Percentiles rank a stretch among this genome's conserved stretches.
Conservation (phyloP, 2,797 vertebrate genomes). For the Gymnopithys bicolor region DNA sequence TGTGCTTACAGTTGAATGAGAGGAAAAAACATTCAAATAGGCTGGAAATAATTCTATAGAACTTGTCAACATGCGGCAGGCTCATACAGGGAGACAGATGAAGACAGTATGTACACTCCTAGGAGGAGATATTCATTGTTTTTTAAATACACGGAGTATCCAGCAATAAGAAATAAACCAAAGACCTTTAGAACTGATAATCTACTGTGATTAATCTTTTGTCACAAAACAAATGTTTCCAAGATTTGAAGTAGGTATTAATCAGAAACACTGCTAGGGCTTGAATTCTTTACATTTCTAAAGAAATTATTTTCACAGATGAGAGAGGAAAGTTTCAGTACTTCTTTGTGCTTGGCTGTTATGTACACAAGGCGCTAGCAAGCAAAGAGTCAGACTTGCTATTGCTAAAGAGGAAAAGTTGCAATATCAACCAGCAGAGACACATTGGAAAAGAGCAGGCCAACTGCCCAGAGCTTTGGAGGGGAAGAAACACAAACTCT, state of each 20-base stretch:
- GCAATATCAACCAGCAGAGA: neutral
- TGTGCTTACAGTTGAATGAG: neutral
- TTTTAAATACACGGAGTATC: neutral
- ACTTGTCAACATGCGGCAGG: neutral
- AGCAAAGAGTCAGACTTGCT: neutral
- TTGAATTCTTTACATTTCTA: neutral
- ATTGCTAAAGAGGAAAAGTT: neutral
- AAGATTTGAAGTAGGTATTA: neutral
- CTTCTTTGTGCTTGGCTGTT: neutral
- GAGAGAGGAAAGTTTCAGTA: neutral
- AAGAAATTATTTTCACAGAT: neutral
- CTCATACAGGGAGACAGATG: neutral
- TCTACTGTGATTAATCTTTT: neutral
- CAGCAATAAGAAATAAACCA: neutral
- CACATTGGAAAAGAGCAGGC: neutral
- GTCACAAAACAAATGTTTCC: neutral
- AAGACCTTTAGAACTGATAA: neutral
- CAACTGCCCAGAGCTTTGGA: neutral
- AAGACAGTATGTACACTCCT: neutral
- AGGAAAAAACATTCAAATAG: neutral
- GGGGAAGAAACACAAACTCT: neutral
- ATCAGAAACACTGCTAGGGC: neutral
- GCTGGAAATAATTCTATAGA: conserved; percentile 23
- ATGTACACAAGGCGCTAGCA: neutral
- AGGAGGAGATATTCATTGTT: neutral